Evolutionary conservation across 2,113 vertebrate species (phyloP).

Genomic region (Pseudorectes ferrugineus): DNA sequence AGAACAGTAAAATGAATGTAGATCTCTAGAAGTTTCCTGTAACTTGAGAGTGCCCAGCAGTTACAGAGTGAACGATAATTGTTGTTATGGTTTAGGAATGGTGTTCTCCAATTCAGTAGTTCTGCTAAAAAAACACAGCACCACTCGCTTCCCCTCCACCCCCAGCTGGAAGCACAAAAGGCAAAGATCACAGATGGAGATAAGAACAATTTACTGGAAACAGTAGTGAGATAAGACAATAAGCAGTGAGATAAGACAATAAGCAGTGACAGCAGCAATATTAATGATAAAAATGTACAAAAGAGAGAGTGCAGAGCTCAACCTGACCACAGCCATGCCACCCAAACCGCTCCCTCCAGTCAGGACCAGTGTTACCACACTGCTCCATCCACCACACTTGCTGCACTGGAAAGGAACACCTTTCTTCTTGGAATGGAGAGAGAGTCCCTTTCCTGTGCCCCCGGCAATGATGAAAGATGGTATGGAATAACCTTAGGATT

Average conservation of each 20-base stretch:
- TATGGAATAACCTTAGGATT: neutral
- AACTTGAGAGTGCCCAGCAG: neutral
- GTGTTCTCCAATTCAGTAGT: neutral
- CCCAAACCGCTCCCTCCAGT: neutral
- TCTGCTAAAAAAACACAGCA: neutral
- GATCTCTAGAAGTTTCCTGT: neutral
- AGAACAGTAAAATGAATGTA: neutral
- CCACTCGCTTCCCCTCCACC: neutral
- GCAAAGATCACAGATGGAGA: neutral
- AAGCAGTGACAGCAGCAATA: neutral
- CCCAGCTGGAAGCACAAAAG: neutral
- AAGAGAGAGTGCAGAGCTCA: neutral
- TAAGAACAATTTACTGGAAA: neutral
- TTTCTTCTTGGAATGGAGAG: neutral
- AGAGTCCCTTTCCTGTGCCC: neutral
- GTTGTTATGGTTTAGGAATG: neutral
- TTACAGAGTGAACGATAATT: neutral
- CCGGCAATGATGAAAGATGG: neutral
- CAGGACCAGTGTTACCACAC: neutral
- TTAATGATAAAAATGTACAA: neutral
- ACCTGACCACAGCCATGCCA: accelerated
- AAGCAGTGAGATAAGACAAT: neutral
- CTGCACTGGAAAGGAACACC: neutral
- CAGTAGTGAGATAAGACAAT: neutral
- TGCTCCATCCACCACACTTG: accelerated